Evolutionary conservation across 2,797 vertebrate species (phyloP), one percentile per base, ranked within the genome.

Genomic region (Prionace glauca): DNA sequence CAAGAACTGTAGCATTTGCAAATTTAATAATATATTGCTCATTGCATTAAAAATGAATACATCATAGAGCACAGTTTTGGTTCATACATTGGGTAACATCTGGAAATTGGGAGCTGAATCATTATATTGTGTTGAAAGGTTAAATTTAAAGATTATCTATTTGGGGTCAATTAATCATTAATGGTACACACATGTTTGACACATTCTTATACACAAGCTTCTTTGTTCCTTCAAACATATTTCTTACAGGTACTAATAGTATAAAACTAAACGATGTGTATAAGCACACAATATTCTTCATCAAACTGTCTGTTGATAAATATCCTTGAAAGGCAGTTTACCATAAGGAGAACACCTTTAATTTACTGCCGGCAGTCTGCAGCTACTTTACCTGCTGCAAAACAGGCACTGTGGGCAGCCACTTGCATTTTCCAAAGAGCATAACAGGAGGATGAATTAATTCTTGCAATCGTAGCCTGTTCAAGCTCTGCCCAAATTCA

Each of bases 91-190:
- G 50, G 50, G 69, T 77, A 77, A 72, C 71, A 95, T 77, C 93
- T 77, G 93, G 93, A 77, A 72, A 95, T 50, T 77, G 50, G 93
- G 71, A 95, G 93, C 45, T 56, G 50, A 45, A 95, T 95, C 50
- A 77, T n/a, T 77, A 74, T 26, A 32, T 72, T 74, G 71, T 77
- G 45, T 56, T 7, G 45, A 95, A 72, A 95, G 93, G 71, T 56
- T 95, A 95, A 60, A 45, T 26, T 50, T 95, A 72, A 95, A 77
- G 72, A 95, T 95, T 50, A 74, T 94, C 69, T 29, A 12, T 74
- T 77, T 56, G 41, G 0, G 71, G 18, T 50, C 93, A 95, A 95
- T 95, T 60, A 95, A 95, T 74, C 71, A 95, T 95, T 45, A 56
- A n/a, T 77, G 29, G 10, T 74, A 60, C 12, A 77, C 29, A 74